phyloP scores from a whole-genome alignment of 2,113 vertebrate genomes.

The Callospermophilus lateralis region DNA sequence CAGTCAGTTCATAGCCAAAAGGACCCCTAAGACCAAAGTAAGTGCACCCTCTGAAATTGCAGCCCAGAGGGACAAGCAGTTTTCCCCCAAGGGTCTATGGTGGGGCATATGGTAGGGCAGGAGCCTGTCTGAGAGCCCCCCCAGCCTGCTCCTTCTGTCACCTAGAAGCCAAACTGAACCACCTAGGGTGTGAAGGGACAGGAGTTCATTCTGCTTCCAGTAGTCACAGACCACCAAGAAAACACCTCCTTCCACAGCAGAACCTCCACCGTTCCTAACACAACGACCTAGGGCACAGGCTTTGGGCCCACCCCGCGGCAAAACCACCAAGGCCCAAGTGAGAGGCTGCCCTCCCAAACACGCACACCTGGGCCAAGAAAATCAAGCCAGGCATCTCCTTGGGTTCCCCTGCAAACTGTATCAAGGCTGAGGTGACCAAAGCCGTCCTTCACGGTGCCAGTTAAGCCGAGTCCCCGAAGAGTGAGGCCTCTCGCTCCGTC shows the following conservation, averaged over 20 bases:
- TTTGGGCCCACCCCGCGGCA: too few relatives aligned
- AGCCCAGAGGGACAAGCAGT: accelerated
- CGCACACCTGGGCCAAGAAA: accelerated
- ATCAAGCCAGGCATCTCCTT: background rate
- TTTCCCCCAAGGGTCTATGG: background rate
- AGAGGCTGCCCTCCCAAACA: background rate
- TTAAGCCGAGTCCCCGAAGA: background rate
- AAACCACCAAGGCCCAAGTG: background rate
- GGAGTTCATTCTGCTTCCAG: background rate
- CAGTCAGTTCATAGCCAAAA: background rate
- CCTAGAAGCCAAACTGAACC: background rate
- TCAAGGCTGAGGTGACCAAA: background rate
- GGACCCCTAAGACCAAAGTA: background rate
- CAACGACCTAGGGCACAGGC: background rate
- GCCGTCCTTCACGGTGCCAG: background rate
- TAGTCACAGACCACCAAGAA: background rate
- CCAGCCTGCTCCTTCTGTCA: background rate
- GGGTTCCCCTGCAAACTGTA: background rate
- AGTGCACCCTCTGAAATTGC: background rate
- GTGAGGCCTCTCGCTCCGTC: accelerated
- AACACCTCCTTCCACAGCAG: accelerated
- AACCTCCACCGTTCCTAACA: accelerated
- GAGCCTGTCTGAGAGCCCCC: background rate
- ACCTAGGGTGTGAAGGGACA: background rate
- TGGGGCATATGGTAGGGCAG: background rate